A percentile compares a stretch with the other conserved stretches of the same genome.
Evolutionary conservation across 2,888 invertebrate genomes (phyloP).

Genomic region (Hemicrepidius hirtus): DNA sequence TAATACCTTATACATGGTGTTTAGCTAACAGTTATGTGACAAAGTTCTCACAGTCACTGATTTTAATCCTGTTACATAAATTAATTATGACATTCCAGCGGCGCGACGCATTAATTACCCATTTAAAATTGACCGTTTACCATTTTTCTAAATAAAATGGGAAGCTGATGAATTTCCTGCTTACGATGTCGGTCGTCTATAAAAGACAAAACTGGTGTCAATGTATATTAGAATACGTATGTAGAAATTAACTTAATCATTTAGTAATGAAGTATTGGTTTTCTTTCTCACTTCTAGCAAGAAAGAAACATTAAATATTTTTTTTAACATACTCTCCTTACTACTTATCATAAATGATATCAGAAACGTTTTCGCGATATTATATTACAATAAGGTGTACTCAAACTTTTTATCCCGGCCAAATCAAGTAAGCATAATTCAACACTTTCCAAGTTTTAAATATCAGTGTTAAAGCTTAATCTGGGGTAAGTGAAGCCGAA

Average conservation of each 20-base stretch:
- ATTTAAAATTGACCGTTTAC: conserved; percentile 39
- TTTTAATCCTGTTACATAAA: conserved; percentile 50
- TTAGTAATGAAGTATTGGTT: too few species aligned
- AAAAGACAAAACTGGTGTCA: conserved; percentile 14
- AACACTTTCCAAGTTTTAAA: conserved; percentile 50
- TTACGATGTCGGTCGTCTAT: not conserved
- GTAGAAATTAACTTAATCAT: too few species aligned
- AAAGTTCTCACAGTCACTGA: conserved; percentile 60
- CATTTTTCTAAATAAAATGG: conserved; percentile 40
- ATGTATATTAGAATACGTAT: not conserved
- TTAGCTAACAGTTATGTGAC: conserved; percentile 62
- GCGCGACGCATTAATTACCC: conserved; percentile 48
- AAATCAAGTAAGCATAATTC: conserved; percentile 39
- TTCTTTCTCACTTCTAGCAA: too few species aligned
- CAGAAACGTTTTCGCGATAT: not conserved
- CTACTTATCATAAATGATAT: too few species aligned
- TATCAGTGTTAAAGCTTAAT: conserved; percentile 51
- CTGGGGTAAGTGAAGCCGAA: conserved; percentile 45
- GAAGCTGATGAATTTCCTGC: conserved; percentile 19
- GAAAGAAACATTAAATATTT: too few species aligned
- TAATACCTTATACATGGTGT: conserved; percentile 61
- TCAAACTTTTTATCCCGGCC: conserved; percentile 37
- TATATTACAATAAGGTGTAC: conserved; percentile 26
- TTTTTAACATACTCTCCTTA: too few species aligned
- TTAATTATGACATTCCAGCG: conserved; percentile 49